Evolutionary conservation across 2,797 vertebrate species (phyloP).

Genomic region (Dromococcyx pavoninus): DNA sequence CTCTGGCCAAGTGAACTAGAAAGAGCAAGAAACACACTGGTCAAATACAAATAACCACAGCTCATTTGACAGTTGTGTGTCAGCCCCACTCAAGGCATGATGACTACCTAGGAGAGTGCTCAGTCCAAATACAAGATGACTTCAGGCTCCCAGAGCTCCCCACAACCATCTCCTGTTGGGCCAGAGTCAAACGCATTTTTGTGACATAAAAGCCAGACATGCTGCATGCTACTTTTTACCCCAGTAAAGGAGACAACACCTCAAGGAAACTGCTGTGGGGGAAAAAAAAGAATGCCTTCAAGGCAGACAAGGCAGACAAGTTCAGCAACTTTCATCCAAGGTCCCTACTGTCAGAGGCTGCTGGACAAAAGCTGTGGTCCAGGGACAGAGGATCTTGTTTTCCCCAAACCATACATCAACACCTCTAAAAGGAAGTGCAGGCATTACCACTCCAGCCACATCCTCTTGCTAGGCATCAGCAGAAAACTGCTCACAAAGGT

Average conservation of each 20-base stretch:
- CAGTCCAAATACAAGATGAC: neutral
- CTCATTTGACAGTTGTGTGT: neutral
- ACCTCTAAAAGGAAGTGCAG: neutral
- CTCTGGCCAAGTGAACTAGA: slow-evolving; percentile 96
- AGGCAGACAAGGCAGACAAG: neutral
- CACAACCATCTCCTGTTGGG: neutral
- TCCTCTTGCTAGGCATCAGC: slow-evolving; percentile 33
- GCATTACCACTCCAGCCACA: slow-evolving; percentile 31
- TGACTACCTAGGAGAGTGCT: neutral
- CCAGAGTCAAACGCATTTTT: neutral
- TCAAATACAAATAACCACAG: neutral
- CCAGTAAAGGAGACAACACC: neutral
- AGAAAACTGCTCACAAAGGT: slow-evolving; percentile 11
- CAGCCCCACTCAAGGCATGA: neutral
- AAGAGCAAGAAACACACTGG: slow-evolving; percentile 12
- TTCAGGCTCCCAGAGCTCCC: neutral
- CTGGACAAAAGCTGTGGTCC: neutral
- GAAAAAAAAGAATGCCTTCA: neutral
- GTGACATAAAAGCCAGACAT: neutral
- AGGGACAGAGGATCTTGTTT: neutral
- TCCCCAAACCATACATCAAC: neutral
- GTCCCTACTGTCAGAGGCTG: neutral
- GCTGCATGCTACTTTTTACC: neutral
- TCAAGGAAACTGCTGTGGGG: neutral
- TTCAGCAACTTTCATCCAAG: neutral